Conservation (phyloP, 2,888 invertebrate genomes). For the Drosophila robusta region DNA sequence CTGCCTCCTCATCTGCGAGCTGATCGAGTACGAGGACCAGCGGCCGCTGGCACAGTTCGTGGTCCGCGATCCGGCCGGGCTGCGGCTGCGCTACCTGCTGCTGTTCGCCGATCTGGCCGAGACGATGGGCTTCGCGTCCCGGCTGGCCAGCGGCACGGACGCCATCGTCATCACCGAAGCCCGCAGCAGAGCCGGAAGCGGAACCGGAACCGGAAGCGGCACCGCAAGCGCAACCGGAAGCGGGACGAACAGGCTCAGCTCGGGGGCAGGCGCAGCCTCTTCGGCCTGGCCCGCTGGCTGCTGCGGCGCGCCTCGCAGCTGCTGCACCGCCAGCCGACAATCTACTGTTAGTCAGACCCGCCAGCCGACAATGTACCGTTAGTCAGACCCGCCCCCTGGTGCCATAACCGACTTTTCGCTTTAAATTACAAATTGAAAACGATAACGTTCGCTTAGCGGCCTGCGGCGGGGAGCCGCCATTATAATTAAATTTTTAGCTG, state of each 20-base stretch:
- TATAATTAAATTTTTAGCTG: no score
- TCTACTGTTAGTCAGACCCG: neutral
- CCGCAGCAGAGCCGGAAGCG: no score
- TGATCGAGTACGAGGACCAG: neutral
- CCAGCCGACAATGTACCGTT: neutral
- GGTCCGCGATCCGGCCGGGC: constrained; percentile 1
- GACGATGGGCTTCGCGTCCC: neutral
- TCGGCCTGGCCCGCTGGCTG: neutral
- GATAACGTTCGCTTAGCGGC: no score
- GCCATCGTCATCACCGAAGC: no score
- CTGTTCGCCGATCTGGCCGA: constrained; percentile 1
- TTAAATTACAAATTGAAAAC: neutral
- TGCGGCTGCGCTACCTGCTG: constrained; percentile 27
- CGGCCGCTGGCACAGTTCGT: neutral
- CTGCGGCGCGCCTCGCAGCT: neutral
- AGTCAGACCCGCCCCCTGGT: neutral
- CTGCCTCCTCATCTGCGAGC: constrained; percentile 34
- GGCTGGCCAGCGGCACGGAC: neutral
- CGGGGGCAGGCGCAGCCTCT: neutral
- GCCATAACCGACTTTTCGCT: neutral
- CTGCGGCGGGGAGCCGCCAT: no score
- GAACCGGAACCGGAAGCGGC: no score
- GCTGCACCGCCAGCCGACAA: neutral
- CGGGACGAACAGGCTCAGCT: no score
- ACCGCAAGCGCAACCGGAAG: no score